Conservation (phyloP, 64 coral and sea anemone genomes). For the Acropora tenuis region DNA sequence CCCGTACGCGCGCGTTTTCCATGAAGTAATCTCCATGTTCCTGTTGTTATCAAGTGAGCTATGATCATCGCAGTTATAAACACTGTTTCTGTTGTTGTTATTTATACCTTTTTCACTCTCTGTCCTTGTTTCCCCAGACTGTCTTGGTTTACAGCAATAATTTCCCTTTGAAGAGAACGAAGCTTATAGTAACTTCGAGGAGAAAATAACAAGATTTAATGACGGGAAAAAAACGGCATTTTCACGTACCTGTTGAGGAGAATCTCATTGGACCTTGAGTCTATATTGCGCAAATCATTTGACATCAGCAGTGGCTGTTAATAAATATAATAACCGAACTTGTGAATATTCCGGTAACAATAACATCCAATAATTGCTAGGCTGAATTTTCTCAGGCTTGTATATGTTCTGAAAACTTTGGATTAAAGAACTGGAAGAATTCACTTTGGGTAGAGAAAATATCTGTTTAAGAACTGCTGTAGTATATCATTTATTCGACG, state of each 20-base stretch:
- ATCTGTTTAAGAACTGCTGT: too few species aligned
- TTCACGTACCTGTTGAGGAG: slow-evolving; percentile 78
- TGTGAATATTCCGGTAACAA: not conserved
- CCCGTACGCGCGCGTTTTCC: too few species aligned
- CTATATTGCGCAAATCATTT: slow-evolving; percentile 81
- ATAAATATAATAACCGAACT: not conserved
- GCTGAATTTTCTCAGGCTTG: too few species aligned
- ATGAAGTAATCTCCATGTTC: too few species aligned
- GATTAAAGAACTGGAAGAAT: too few species aligned
- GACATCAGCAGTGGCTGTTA: slow-evolving; percentile 87
- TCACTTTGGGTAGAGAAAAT: too few species aligned
- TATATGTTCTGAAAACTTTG: too few species aligned
- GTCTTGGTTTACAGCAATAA: slow-evolving; percentile 93
- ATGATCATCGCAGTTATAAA: not conserved
- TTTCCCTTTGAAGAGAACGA: slow-evolving; percentile 55
- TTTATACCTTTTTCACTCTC: slow-evolving; percentile 63
- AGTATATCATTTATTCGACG: too few species aligned
- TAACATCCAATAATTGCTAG: too few species aligned
- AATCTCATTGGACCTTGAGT: slow-evolving; percentile 75
- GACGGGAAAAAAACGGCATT: too few species aligned
- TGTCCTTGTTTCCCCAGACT: slow-evolving; percentile 80
- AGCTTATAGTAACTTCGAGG: not conserved
- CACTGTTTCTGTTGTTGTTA: not conserved
- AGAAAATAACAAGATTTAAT: not conserved
- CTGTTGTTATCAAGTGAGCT: too few species aligned